Evolutionary conservation across 2,113 vertebrate genomes (phyloP), one percentile per base, ranked within the genome.

Genomic region (Hystrix brachyura): DNA sequence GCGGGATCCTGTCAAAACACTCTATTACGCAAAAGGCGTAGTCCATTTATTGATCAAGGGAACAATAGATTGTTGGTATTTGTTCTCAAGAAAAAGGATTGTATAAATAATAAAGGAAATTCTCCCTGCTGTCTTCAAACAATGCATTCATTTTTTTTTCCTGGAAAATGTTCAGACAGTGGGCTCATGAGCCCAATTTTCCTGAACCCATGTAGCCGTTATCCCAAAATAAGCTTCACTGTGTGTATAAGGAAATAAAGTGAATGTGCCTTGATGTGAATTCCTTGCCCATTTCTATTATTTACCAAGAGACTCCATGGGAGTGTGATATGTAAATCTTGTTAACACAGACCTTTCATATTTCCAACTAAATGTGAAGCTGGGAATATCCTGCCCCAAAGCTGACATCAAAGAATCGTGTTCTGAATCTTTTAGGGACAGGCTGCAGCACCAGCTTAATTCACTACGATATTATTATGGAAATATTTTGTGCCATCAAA

Each of bases 111-210:
- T 82, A 95, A 1, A 87, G 17, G 29, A 74, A 67, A 6, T 23
- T 80, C 64, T 94, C 38, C 74, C 87, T 89, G n/a, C 86, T 74
- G 15, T 86, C 34, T 92, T 90, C 84, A 87, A 89, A 97, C 80
- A 96, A 95, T 80, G 38, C 60, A 71, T 88, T 95, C 69, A 13
- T 64, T 79, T 60, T 85, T 60, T 80, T 91, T 64, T 38, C 25
- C 74, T 87, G 38, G 64, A 93, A 97, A 94, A 96, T 79, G 34
- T 91, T 94, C 92, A 88, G 67, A 34, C 34, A 69, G 53, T 95
- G 64, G 94, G n/a, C 78, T 96, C 90, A 62, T 43, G 74, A 94
- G 94, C n/a, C 85, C 95, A 95, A 94, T 96, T 95, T 93, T 93
- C 74, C 92, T 72, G 51, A 93, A 95, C 67, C 95, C 94, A 97